Evolutionary conservation across 1,140 invertebrate genomes (phyloP), one percentile per base, ranked within the genome.

Genomic region (Diabrotica undecimpunctata): DNA sequence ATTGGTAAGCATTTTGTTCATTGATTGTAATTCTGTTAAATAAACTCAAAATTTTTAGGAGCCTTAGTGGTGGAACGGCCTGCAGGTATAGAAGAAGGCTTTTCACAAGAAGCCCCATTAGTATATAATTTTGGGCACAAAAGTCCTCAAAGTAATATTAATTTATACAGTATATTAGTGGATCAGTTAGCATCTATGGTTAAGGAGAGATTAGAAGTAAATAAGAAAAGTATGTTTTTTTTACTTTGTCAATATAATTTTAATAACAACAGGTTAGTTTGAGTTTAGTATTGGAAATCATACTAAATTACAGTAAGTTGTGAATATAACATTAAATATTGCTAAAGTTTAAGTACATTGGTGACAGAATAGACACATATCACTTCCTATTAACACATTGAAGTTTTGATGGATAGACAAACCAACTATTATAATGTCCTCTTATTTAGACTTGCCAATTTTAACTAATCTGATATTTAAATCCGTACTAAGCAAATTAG

Each of bases 91-190:
- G 94, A 97, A 69, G 95, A 97, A 77, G 94, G 95, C 2, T 98
- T 96, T 76, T 90, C 91, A 54, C 90, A 94, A 75, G 90, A 92
- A 72, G 94, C 95, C 6, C 95, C 95, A 0, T 77, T 98, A 5
- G 92, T 96, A 0, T 98, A 95, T 76, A 93, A 99, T 80, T 98
- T 91, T 83, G 97, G 97, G 0, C 90, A 97, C 75, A 92, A 89
- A 69, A 82, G 81, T 11, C 93, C 95, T 0, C 79, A 82, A 14
- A 82, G 83, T 2, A 99, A 99, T 77, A 78, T 90, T 5, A 86
- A 90, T 10, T 82, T 98, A 0, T 99, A 96, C 76, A 94, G 96
- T 76, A 83, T 90, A 5, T 82, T 98, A 10, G 88, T 96, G 0
- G 88, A 89, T 5, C 85, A 91, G 69, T 81, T 99, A 69, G 94